These are phyloP conservation scores for Spatulosminthurus flaviceps DNA, from an alignment of 2,888 invertebrate species.

Conservation along the genomic window DNA sequence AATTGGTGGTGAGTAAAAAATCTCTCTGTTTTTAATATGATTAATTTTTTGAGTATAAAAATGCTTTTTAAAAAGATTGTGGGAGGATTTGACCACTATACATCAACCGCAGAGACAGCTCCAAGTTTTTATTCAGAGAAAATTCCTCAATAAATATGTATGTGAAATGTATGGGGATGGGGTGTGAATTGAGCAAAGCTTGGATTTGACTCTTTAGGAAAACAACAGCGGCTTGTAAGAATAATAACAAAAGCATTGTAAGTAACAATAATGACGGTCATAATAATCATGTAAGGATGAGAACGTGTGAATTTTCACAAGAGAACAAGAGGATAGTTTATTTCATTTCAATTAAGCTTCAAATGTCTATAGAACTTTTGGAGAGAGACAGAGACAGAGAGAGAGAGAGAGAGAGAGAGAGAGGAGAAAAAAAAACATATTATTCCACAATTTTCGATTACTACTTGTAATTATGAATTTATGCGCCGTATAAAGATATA, in stretches of 20 bases:
- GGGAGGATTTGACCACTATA: not conserved
- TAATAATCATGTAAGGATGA: conserved; percentile 44
- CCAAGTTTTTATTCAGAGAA: not conserved
- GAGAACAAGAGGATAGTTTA: conserved; percentile 30
- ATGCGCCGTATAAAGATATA: too few relatives aligned
- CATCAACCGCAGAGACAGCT: too few relatives aligned
- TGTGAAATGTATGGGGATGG: not conserved
- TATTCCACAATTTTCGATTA: too few relatives aligned
- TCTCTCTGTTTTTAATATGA: too few relatives aligned
- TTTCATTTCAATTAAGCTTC: conserved; percentile 37
- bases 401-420: too few relatives aligned
- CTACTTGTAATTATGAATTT: too few relatives aligned
- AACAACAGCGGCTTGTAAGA: not conserved
- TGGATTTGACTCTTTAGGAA: not conserved
- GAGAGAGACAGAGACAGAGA: too few relatives aligned
- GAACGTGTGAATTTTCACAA: conserved; percentile 50
- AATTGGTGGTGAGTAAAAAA: too few relatives aligned
- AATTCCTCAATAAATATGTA: not conserved
- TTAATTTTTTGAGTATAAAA: too few relatives aligned
- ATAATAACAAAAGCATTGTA: conserved; percentile 30
- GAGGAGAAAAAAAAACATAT: too few relatives aligned
- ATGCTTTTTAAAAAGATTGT: not conserved
- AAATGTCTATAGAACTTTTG: too few relatives aligned
- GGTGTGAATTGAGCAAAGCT: not conserved
- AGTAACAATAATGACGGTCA: conserved; percentile 22